These are phyloP conservation scores for Holcopasites calliopsidis DNA, from an alignment of 1,140 invertebrate species.

Conservation along the genomic window DNA sequence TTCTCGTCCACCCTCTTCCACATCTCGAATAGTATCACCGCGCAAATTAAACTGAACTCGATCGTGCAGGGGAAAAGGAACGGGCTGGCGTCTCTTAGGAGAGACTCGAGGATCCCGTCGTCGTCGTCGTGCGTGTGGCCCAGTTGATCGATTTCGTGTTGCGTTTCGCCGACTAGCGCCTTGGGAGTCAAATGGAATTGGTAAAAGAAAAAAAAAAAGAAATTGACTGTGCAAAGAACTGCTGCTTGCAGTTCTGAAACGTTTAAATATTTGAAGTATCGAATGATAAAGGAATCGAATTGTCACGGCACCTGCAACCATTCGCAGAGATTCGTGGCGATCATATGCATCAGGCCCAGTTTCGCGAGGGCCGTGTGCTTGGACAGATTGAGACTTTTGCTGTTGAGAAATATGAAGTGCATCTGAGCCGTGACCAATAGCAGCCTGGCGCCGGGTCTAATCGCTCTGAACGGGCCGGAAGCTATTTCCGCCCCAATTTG, in stretches of 20 bases:
- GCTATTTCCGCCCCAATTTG: conserved; percentile 83
- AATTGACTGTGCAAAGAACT: no score
- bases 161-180: conserved; percentile 88
- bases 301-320: conserved; percentile 88
- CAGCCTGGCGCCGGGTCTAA: conserved; percentile 81
- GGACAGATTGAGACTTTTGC: conserved; percentile 82
- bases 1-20: conserved; percentile 85
- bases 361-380: conserved; percentile 84
- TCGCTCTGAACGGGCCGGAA: conserved; percentile 78
- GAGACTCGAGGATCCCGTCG: conserved; percentile 82
- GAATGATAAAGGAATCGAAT: no score
- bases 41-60: conserved; percentile 91
- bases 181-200: conserved; percentile 44
- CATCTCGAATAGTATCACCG: conserved; percentile 92
- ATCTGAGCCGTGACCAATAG: conserved; percentile 84
- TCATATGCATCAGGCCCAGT: conserved; percentile 91
- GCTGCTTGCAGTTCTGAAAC: no score
- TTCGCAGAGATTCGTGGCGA: conserved; percentile 90
- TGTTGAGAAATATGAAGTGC: conserved; percentile 85
- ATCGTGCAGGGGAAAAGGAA: conserved; percentile 95
- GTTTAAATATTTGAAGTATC: no score
- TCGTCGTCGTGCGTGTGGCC: conserved; percentile 78
- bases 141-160: conserved; percentile 86
- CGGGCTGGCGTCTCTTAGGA: conserved; percentile 89
- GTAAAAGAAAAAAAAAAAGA: conserved; percentile 17